Evolutionary conservation across 2,888 invertebrate genomes (phyloP).

Genomic region (Mesodorylaimus sp.): DNA sequence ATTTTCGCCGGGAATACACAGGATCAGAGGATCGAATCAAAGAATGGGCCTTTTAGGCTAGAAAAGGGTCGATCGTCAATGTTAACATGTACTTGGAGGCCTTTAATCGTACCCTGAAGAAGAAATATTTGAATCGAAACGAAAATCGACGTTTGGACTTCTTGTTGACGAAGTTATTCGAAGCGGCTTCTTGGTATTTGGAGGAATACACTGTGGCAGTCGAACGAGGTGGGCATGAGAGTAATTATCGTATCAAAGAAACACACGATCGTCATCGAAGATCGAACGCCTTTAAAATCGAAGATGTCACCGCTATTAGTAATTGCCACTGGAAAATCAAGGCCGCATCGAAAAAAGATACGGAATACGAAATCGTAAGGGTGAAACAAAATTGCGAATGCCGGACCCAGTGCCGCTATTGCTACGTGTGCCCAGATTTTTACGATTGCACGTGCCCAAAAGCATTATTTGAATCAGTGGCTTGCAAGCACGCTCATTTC

Average conservation of each 20-base stretch:
- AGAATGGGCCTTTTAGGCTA: not conserved
- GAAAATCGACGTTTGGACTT: not conserved
- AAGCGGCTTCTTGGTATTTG: no score
- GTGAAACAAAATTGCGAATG: not conserved
- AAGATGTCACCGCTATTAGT: not conserved
- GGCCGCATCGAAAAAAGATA: not conserved
- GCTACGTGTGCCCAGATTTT: not conserved
- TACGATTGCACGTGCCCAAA: not conserved
- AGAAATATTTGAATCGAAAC: not conserved
- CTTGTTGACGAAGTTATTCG: not conserved
- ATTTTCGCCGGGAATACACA: not conserved
- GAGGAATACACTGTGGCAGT: no score
- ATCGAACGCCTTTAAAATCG: not conserved
- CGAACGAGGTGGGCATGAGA: no score
- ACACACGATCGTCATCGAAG: no score
- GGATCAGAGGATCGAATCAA: not conserved
- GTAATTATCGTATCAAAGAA: no score
- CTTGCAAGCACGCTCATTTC: not conserved
- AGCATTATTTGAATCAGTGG: not conserved
- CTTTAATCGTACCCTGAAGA: not conserved
- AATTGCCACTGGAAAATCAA: not conserved
- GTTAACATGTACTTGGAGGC: not conserved
- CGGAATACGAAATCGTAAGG: not conserved
- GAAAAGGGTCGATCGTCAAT: not conserved
- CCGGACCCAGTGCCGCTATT: not conserved